phyloP scores from a whole-genome alignment of 2,797 vertebrate species.

The Pelodytes ibericus region DNA sequence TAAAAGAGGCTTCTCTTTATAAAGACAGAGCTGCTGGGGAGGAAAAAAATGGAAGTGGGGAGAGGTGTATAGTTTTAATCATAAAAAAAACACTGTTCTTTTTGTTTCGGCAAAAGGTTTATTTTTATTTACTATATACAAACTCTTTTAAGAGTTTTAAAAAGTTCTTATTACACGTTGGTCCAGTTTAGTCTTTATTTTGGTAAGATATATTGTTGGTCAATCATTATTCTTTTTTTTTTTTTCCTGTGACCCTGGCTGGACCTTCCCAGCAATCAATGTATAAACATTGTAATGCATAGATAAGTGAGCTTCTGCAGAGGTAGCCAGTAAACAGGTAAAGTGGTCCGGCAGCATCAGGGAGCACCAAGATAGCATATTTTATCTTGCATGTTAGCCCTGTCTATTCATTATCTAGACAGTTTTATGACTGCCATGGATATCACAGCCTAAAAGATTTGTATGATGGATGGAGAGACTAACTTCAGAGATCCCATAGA shows the following conservation, averaged over 20 bases:
- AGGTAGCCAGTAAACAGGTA: conserved; percentile 28
- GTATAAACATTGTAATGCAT: not conserved
- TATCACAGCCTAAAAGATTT: conserved; percentile 39
- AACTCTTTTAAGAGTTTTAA: no score
- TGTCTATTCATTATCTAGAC: conserved; percentile 37
- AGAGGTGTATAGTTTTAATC: no score
- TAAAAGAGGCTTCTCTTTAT: no score
- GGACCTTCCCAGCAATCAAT: conserved; percentile 36
- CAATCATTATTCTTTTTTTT: not conserved
- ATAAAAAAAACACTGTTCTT: no score
- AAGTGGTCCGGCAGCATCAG: conserved; percentile 29
- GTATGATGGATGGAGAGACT: conserved; percentile 34
- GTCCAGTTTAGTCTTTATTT: not conserved
- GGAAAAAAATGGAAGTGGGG: no score
- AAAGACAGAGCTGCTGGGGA: no score
- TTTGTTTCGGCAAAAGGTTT: no score
- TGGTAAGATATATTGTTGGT: not conserved
- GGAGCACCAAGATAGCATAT: not conserved
- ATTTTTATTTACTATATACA: no score
- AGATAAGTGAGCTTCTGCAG: conserved; percentile 13
- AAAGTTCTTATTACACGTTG: no score
- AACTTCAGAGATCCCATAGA: conserved; percentile 48
- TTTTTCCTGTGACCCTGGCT: conserved; percentile 30
- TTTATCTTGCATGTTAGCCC: conserved; percentile 14
- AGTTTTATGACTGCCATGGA: conserved; percentile 38